phyloP scores from a whole-genome alignment of 2,113 vertebrate genomes.

The Pipra filicauda region DNA sequence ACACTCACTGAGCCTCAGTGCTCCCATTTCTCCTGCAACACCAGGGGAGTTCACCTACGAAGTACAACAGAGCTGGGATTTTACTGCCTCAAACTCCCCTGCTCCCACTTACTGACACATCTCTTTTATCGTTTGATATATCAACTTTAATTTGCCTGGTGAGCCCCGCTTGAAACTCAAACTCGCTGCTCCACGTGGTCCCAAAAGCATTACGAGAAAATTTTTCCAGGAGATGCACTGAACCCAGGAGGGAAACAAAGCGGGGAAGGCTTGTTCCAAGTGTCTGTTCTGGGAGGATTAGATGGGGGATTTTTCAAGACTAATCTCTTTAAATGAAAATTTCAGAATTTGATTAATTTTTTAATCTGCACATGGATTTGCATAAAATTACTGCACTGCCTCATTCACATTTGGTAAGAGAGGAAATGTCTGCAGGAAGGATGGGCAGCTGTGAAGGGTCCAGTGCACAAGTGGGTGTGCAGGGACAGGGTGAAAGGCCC shows the following conservation, averaged over 20 bases:
- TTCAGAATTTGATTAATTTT: constrained; percentile 65
- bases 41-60: constrained; percentile 40
- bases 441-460: neutral
- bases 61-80: neutral
- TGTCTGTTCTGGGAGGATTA: constrained; percentile 56
- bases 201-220: constrained; percentile 29
- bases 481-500: neutral
- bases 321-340: constrained; percentile 70
- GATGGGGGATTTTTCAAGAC: constrained; percentile 45
- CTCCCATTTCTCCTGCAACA: neutral
- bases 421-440: neutral
- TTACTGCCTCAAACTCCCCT: constrained; percentile 34
- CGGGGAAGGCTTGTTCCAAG: constrained; percentile 32
- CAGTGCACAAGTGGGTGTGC: neutral
- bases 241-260: constrained; percentile 50
- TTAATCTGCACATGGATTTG: constrained; percentile 55
- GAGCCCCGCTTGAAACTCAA: constrained; percentile 13
- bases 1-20: neutral
- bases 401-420: neutral
- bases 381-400: constrained; percentile 38
- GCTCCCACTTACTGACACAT: constrained; percentile 42
- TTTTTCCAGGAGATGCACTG: constrained; percentile 40
- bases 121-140: constrained; percentile 42
- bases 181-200: constrained; percentile 21
- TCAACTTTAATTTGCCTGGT: constrained; percentile 23